Conservation (phyloP, 2,797 vertebrate genomes). For the Sibirionetta formosa region DNA sequence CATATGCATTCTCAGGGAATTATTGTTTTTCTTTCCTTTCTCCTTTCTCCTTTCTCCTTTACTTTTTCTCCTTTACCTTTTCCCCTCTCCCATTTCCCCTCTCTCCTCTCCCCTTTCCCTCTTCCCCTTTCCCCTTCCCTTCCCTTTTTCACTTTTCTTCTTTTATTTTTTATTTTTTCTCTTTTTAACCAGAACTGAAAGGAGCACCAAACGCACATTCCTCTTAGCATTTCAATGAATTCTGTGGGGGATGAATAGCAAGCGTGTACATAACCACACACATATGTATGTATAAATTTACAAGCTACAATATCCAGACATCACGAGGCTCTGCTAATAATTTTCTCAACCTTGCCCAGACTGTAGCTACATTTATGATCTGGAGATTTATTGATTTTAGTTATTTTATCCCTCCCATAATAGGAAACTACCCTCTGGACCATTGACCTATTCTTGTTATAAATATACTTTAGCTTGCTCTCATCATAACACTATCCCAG, state of each 20-base stretch:
- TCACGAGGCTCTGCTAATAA: slow-evolving; percentile 82
- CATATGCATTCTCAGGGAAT: not conserved
- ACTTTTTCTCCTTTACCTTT: too few species aligned
- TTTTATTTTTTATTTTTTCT: not conserved
- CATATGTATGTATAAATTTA: slow-evolving; percentile 86
- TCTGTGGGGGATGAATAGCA: slow-evolving; percentile 76
- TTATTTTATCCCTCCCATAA: slow-evolving; percentile 85
- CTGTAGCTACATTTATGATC: slow-evolving; percentile 87
- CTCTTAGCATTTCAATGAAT: slow-evolving; percentile 76
- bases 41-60: too few species aligned
- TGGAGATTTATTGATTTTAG: slow-evolving; percentile 87
- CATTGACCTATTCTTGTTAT: slow-evolving; percentile 83
- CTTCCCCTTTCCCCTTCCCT: too few species aligned
- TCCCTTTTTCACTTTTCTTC: not conserved
- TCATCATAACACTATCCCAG: slow-evolving; percentile 79
- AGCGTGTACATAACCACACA: slow-evolving; percentile 81
- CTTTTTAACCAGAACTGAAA: slow-evolving; percentile 44
- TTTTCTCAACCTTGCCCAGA: slow-evolving; percentile 85
- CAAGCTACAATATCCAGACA: slow-evolving; percentile 87
- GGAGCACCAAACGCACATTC: slow-evolving; percentile 72
- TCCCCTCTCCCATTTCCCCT: not conserved
- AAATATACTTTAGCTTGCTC: slow-evolving; percentile 80
- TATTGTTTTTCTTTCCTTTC: not conserved
- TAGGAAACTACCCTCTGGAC: slow-evolving; percentile 84
- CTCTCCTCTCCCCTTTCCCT: not conserved